These are phyloP conservation scores for Bungarus multicinctus DNA, from an alignment of 2,113 vertebrate genomes.

Conservation along the genomic window DNA sequence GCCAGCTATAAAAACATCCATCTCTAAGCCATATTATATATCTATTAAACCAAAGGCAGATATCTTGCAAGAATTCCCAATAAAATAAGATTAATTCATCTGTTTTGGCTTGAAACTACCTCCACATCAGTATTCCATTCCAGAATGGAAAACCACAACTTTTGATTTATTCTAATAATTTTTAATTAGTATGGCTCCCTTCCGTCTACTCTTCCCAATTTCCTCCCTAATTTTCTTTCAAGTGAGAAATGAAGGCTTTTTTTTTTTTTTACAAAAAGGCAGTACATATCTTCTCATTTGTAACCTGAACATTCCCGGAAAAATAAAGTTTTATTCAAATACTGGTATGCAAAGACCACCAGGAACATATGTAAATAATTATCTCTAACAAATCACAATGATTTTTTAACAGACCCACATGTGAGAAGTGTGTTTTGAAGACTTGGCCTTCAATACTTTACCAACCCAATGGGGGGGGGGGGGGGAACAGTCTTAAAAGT, in stretches of 20 bases:
- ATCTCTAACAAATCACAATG: conserved; percentile 69
- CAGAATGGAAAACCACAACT: conserved; percentile 58
- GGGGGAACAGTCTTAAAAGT: conserved; percentile 20
- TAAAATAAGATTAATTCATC: conserved; percentile 61
- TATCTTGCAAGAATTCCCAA: conserved; percentile 60
- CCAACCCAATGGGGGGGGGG: neutral
- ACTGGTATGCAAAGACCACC: conserved; percentile 41
- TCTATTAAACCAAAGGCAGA: conserved; percentile 56
- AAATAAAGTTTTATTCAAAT: conserved; percentile 57
- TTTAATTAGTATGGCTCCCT: conserved; percentile 67
- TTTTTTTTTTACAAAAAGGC: conserved; percentile 39
- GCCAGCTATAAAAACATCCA: conserved; percentile 49
- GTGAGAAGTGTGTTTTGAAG: conserved; percentile 53
- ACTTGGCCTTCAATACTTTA: conserved; percentile 52
- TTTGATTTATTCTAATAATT: conserved; percentile 71
- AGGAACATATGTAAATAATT: conserved; percentile 57
- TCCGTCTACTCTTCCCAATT: conserved; percentile 64
- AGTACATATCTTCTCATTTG: conserved; percentile 34
- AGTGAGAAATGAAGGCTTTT: conserved; percentile 43
- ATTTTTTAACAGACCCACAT: conserved; percentile 67
- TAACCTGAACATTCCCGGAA: neutral
- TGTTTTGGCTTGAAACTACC: conserved; percentile 64
- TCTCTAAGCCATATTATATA: conserved; percentile 55
- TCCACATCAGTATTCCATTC: conserved; percentile 63
- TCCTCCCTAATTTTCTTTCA: conserved; percentile 63